These are phyloP conservation scores for Pristionchus mayeri DNA, from an alignment of 2,888 invertebrate species.

Conservation along the genomic window DNA sequence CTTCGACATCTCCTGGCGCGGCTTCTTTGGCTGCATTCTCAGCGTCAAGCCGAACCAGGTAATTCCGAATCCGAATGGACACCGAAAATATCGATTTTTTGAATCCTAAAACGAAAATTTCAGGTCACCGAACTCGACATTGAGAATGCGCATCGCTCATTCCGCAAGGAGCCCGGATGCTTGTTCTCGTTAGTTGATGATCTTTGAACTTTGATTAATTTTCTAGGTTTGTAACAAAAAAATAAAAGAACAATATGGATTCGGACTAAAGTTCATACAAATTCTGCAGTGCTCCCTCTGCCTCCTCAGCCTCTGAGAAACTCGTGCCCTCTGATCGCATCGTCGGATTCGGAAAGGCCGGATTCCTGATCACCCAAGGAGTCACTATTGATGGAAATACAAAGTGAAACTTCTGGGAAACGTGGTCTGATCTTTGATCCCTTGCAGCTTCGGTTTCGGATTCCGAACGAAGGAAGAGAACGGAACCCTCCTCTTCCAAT, in stretches of 20 bases:
- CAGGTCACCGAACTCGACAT: constrained; percentile 72
- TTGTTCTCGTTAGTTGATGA: constrained; percentile 52
- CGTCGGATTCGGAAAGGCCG: constrained; percentile 72
- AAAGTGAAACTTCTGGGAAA: constrained; percentile 62
- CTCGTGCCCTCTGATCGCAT: constrained; percentile 64
- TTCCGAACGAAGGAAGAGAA: constrained; percentile 77
- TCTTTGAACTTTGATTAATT: constrained; percentile 6
- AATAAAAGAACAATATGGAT: too few relatives aligned
- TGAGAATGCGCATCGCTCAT: constrained; percentile 69
- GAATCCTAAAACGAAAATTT: background rate
- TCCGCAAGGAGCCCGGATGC: constrained; percentile 71
- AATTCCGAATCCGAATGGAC: too few relatives aligned
- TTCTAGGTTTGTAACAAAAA: background rate
- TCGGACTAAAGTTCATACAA: background rate
- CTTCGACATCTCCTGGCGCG: constrained; percentile 68
- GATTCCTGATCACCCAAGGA: constrained; percentile 71
- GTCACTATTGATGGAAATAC: constrained; percentile 65
- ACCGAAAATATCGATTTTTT: too few relatives aligned
- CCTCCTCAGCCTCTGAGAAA: constrained; percentile 6
- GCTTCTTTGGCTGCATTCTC: constrained; percentile 75
- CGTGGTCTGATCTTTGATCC: background rate
- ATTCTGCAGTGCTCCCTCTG: background rate
- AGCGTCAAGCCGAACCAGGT: constrained; percentile 71
- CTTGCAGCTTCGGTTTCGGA: constrained; percentile 76
- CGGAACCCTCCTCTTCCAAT: constrained; percentile 77